Evolutionary conservation across 2,888 invertebrate genomes (phyloP), one percentile per base, ranked within the genome.

Genomic region (Spodoptera exigua): DNA sequence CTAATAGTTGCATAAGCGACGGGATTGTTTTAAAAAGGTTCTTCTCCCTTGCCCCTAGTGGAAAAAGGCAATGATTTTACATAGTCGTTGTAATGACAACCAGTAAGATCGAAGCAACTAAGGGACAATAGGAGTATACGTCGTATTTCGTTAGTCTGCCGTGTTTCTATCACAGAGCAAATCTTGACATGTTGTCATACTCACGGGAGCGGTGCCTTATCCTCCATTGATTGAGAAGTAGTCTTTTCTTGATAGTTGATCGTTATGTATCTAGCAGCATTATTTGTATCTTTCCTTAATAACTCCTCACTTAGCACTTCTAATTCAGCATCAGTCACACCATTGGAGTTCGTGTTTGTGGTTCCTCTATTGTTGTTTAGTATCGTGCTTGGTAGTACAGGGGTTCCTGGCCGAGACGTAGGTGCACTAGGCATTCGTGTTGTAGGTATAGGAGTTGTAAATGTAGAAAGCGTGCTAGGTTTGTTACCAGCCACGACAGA

Each of bases 141-240:
- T n/a, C n/a, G n/a, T n/a, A n/a, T n/a, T n/a, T n/a, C n/a, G n/a
- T n/a, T n/a, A n/a, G n/a, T n/a, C n/a, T n/a, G n/a, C n/a, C n/a
- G n/a, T n/a, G n/a, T n/a, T n/a, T n/a, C n/a, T n/a, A n/a, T n/a
- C n/a, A n/a, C n/a, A n/a, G n/a, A n/a, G n/a, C n/a, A n/a, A n/a
- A n/a, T n/a, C n/a, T n/a, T n/a, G n/a, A n/a, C n/a, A n/a, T n/a
- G n/a, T n/a, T n/a, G n/a, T n/a, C 17, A 34, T 61, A 93, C 96
- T 96, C 95, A 98, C 97, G 97, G 96, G 74, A 94, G 88, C 21
- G 97, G 95, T 7, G 98, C 97, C 86, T 96, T 96, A 84, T 98
- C 98, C 12, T 91, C 95, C 52, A 90, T 91, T 13, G 96, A 96
- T 47, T 95, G 95, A 9, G 97, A 96, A 1, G 96, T 95, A 0